Evolutionary conservation across 2,797 vertebrate species (phyloP).

Genomic region (Rhinatrema bivittatum): DNA sequence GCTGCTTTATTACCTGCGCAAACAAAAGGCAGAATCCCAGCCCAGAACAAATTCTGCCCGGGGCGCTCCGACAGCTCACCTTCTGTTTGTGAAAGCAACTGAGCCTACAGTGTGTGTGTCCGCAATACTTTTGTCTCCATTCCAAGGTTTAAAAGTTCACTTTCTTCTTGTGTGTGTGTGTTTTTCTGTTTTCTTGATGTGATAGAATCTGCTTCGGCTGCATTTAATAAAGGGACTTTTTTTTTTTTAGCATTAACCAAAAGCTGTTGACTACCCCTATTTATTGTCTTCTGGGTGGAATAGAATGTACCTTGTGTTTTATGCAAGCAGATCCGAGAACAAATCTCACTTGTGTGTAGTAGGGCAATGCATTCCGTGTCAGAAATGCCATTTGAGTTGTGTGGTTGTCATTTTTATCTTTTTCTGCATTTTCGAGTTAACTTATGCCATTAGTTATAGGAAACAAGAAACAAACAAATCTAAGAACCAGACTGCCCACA

Average conservation of each 20-base stretch:
- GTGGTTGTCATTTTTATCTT: no score
- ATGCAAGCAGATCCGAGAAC: no score
- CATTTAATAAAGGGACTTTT: conserved; percentile 16
- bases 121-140: conserved; percentile 30
- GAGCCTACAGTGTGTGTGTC: conserved; percentile 18
- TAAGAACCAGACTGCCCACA: no score
- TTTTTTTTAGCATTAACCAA: conserved; percentile 10
- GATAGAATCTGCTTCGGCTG: neutral
- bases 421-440: no score
- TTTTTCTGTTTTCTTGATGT: conserved; percentile 2
- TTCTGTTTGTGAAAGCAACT: conserved; percentile 59
- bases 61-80: conserved; percentile 57
- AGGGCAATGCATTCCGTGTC: no score
- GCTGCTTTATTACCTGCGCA: conserved; percentile 62
- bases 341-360: no score
- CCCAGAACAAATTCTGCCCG: conserved; percentile 71
- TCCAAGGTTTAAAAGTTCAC: conserved; percentile 40
- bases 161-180: conserved; percentile 1
- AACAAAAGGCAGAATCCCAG: conserved; percentile 66
- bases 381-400: no score
- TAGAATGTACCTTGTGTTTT: neutral
- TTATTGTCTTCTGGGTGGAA: conserved; percentile 11
- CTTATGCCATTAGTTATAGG: no score
- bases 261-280: no score
- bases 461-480: no score